Percentiles rank a stretch among this genome's conserved stretches.
These are phyloP conservation scores for Odontomachus brunneus DNA, from an alignment of 1,140 invertebrate species.

Conservation along the genomic window DNA sequence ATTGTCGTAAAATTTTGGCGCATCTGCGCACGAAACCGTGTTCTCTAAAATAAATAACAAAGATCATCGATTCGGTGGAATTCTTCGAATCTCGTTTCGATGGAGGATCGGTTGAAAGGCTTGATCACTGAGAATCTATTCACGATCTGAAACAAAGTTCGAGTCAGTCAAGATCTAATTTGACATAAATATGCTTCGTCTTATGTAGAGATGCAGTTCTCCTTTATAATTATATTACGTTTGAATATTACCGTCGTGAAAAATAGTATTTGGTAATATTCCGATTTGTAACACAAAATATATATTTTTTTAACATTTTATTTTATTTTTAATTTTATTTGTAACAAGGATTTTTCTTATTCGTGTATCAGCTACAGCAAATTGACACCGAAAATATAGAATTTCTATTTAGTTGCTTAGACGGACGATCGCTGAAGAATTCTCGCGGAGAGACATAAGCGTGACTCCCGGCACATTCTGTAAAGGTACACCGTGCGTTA, in stretches of 20 bases:
- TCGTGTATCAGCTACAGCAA: background rate
- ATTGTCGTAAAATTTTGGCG: no score
- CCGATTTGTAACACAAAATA: background rate
- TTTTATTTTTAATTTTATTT: no score
- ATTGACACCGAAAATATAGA: background rate
- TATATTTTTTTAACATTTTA: no score
- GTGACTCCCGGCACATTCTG: conserved; percentile 25
- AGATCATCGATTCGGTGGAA: no score
- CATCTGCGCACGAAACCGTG: no score
- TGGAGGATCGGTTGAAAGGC: no score
- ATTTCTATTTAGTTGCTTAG: background rate
- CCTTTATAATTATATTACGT: background rate
- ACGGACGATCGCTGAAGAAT: background rate
- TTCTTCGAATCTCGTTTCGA: no score
- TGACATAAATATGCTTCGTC: no score
- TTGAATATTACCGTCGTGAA: background rate
- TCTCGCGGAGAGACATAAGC: background rate
- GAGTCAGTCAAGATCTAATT: no score
- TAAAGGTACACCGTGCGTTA: conserved; percentile 1
- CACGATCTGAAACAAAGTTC: no score
- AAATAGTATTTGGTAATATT: conserved; percentile 1
- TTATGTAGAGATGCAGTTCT: background rate
- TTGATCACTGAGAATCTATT: no score
- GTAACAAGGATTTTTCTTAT: background rate
- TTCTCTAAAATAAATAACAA: no score